Evolutionary conservation across 1,140 invertebrate species (phyloP), one percentile per base, ranked within the genome.

Genomic region (Akabosia matsudoensis): DNA sequence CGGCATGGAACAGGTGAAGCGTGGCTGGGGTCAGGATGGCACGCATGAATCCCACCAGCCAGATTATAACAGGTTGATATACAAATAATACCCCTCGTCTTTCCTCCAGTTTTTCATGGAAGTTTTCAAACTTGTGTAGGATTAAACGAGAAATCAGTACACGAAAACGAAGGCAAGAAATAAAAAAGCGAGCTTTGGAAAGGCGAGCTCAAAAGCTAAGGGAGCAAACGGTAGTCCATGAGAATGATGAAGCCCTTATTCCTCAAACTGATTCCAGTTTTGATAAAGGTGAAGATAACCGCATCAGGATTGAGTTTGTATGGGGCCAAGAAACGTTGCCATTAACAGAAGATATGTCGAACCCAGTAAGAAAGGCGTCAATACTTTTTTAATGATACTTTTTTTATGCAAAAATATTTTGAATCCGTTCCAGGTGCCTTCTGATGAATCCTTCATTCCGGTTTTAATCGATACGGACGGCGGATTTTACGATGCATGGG

Each of bases 381-480:
- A 24, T 4, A 31, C 7, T 13, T 70, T 13, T 4, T 70, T 31
- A 26, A 31, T 2, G 54, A 61, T 24, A 70, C n/a, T 13, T 18
- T 22, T 70, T 28, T 31, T 70, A 33, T 28, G 2, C 22, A 61
- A 1, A 61, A 70, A 70, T 70, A 70, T 70, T 26, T 31, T 18
- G 18, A 70, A 3, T 70, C 31, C 7, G 33, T 28, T 70, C 1
- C 14, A 70, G 28, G 26, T 18, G 1, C 7, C 18, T 26, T 72
- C 33, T 7, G 33, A 67, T 30, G 61, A 30, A 24, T 67, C 30
- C 7, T 7, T 30, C 24, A 67, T 70, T n/a, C 70, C 54, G 1
- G 77, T 84, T 16, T 79, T 84, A 16, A 76, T 83, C 52, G 84
- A 84, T 72, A 84, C 83, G 0, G 84, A 84, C 73, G 79, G 79